Evolutionary conservation across 2,113 vertebrate genomes (phyloP), one percentile per base, ranked within the genome.

Genomic region (Paraplagusia blochii): DNA sequence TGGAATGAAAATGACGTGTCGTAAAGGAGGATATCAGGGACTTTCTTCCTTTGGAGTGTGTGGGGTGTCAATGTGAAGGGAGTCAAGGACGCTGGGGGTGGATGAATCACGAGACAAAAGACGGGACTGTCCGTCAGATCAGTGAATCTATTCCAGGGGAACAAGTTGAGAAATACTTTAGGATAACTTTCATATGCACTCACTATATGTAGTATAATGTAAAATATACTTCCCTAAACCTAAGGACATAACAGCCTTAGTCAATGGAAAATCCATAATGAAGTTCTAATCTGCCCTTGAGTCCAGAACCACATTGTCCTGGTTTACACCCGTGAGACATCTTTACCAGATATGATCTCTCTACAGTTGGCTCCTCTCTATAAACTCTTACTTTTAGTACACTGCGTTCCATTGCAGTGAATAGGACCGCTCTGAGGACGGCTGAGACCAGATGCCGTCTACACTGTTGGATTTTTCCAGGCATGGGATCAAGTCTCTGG

Each of bases 1-100:
- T 10, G 55, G 58, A 63, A 74, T 44, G 51, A 36, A 38, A 62
- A 10, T 62, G 72, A 11, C 56, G 33, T 36, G 38, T 22, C 66
- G 53, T 74, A 67, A 78, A 66, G 61, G 62, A 80, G 61, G 62
- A 80, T 55, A 43, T 53, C 61, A 74, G 63, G 69, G 73, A 84
- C 82, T 69, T 80, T 83, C 77, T 68, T 4, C 22, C 56, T 42
- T 78, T 69, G 59, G 52, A 74, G 65, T 78, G 53, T 34, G 59
- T 75, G 38, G 73, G 48, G 43, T 66, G 46, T 59, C 53, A 72
- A n/a, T 61, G 65, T 33, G 29, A 35, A 52, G 49, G 45, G 57
- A 69, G 50, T 73, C 74, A 64, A 57, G 54, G 80, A 81, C 63
- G 80, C 76, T 52, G 77, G 74, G 10, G 49, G 55, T 33, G 38